phyloP scores from a whole-genome alignment of 2,888 invertebrate genomes.

The Argyra leucocephala region DNA sequence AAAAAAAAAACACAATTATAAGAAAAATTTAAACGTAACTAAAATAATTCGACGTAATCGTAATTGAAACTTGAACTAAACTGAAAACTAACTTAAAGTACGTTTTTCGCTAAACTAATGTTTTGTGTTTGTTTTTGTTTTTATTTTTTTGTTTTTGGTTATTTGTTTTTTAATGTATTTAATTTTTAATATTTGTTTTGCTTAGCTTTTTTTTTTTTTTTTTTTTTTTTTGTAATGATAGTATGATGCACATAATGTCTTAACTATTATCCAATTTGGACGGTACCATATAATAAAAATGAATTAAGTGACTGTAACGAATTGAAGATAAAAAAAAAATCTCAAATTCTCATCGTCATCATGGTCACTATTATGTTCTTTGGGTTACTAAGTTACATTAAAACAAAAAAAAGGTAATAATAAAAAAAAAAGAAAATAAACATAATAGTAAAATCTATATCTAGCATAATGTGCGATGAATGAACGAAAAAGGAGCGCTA shows the following conservation, averaged over 20 bases:
- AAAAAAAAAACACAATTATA: too few species aligned
- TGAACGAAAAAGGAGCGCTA: too few species aligned
- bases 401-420: neutral
- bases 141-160: neutral
- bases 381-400: neutral
- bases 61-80: neutral
- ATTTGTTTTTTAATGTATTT: neutral
- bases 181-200: neutral
- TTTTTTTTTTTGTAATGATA: too few species aligned
- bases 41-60: neutral
- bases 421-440: too few species aligned
- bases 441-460: too few species aligned
- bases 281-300: neutral
- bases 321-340: neutral
- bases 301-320: neutral
- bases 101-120: neutral
- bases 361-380: neutral
- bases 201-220: neutral
- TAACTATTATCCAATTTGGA: neutral
- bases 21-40: too few species aligned
- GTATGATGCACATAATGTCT: neutral
- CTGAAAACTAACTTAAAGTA: neutral
- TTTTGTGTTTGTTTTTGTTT: neutral
- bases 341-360: constrained; percentile 3
- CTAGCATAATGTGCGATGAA: too few species aligned